Base-by-base conservation (phyloP, 2,888 invertebrate species). In the Lepidonotus clava region DNA sequence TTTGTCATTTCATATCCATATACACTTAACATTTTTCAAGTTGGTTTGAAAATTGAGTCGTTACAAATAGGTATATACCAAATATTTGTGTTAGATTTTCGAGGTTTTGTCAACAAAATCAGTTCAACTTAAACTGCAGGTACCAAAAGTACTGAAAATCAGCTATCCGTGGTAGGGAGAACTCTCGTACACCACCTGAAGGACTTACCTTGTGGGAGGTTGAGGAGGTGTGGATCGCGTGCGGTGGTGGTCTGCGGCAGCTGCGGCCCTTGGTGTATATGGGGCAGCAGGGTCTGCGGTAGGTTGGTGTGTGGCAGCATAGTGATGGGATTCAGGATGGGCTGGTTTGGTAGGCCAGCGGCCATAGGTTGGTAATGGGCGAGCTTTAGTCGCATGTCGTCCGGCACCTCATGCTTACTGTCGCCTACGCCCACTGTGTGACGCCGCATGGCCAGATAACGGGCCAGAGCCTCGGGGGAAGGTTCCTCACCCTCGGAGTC, bases 361-460 rank as follows among this genome's bases (percentile, higher is more conserved):
- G 91, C 91, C 51, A 92, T 90, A 28, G 92, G 93, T 89, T 93
- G 93, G 41, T 85, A 38, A 40, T 88, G 46, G 21, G 38, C 83
- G 46, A 93, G 91, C 88, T 93, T 92, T 66, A 92, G 90, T 46
- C 92, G 90, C 5, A 91, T 90, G 87, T 93, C 92, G 86, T 91
- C 92, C 24, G 92, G 92, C 14, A 97, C 97, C 90, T 97, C 96
- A 92, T 97, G 97, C 0, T 97, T 96, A 46, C 97, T 96, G 95
- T 98, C 98, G 1, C 98, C 98, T 0, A 94, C 92, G n/a, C 98
- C 98, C 0, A 98, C 98, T 0, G 98, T 98, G 94, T 98, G 98
- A 32, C 98, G 95, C 56, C 98, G 95, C 83, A 97, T 96, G 80
- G 97, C 96, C 88, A 94, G 92, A 90, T 94, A 94, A 5, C 94